Conservation (phyloP, 2,888 invertebrate species). For the Diarsia dahlii region DNA sequence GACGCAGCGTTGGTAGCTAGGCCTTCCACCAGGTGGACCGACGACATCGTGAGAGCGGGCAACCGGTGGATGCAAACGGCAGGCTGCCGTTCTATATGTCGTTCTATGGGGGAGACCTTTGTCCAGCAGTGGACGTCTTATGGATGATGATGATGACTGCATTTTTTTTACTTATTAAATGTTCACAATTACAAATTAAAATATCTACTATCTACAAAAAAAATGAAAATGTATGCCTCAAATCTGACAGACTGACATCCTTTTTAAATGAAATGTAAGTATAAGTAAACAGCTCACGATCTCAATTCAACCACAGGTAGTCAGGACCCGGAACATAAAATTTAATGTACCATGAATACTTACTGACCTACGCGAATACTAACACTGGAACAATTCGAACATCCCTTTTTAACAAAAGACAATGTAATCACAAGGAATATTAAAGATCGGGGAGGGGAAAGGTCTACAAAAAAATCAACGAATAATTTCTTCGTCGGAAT, state of each 20-base stretch:
- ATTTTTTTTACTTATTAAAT: background rate
- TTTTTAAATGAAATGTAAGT: conserved; percentile 19
- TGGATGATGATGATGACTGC: no score
- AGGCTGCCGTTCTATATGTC: no score
- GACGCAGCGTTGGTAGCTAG: no score
- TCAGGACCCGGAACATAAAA: conserved; percentile 36
- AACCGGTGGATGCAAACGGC: no score
- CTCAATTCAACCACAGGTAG: conserved; percentile 27
- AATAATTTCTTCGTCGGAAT: conserved; percentile 39
- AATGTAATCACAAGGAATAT: conserved; percentile 39
- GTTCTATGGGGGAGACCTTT: no score
- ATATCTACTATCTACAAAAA: no score
- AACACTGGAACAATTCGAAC: conserved; percentile 2
- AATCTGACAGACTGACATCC: background rate
- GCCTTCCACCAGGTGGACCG: no score
- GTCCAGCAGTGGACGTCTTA: no score
- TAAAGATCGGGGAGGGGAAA: background rate
- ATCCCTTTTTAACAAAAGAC: conserved; percentile 33
- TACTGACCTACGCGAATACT: conserved; percentile 38
- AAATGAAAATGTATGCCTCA: no score
- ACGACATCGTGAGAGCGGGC: no score
- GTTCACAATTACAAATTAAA: background rate
- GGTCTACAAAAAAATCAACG: conserved; percentile 40
- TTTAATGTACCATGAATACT: conserved; percentile 47
- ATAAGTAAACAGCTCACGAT: conserved; percentile 55